phyloP scores from a whole-genome alignment of 2,113 vertebrate species.

The Octodon degus region DNA sequence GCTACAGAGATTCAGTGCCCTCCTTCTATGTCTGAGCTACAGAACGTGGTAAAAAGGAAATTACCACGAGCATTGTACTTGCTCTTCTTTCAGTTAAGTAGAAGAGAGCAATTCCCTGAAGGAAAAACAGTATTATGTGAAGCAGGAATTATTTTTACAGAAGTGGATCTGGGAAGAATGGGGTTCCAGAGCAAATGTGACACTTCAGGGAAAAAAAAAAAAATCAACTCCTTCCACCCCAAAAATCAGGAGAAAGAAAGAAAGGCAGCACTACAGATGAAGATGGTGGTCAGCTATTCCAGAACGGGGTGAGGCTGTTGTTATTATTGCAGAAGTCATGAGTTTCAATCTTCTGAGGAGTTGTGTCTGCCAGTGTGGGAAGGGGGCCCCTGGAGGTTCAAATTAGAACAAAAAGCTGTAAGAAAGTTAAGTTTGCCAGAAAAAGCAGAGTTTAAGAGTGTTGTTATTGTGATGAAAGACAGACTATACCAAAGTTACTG shows the following conservation, averaged over 20 bases:
- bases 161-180: neutral
- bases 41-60: neutral
- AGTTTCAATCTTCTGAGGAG: neutral
- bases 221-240: neutral
- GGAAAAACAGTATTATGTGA: neutral
- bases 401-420: neutral
- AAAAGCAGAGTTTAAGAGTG: neutral
- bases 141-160: neutral
- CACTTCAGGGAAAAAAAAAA: neutral
- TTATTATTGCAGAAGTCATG: neutral
- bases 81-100: neutral
- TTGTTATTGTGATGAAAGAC: neutral
- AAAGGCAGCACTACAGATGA: neutral
- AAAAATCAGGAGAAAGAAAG: neutral
- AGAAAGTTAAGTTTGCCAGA: neutral
- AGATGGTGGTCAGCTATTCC: neutral
- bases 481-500: neutral
- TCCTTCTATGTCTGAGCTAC: accelerated
- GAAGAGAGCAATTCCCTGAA: neutral
- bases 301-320: neutral
- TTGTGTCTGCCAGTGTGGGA: neutral
- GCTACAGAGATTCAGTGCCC: neutral
- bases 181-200: neutral
- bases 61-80: neutral
- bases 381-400: neutral